phyloP scores from a whole-genome alignment of 1,140 invertebrate genomes.

The Mylabris phalerata region DNA sequence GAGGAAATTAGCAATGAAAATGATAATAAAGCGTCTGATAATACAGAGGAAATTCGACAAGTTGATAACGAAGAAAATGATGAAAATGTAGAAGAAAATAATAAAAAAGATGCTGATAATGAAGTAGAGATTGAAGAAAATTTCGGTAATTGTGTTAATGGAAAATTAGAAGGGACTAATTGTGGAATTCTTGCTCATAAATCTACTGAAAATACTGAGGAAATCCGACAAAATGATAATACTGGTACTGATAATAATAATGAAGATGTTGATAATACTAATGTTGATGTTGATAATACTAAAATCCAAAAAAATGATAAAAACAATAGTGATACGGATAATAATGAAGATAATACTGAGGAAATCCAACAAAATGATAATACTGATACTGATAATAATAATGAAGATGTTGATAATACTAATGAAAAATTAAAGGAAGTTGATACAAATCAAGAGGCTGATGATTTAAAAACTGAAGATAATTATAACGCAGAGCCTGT shows the following conservation, averaged over 20 bases:
- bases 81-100: not conserved
- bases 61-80: not conserved
- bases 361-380: not conserved
- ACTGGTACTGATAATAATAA: not conserved
- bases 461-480: no score
- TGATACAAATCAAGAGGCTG: no score
- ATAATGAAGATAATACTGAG: not conserved
- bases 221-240: not conserved
- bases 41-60: not conserved
- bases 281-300: no score
- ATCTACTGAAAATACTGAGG: not conserved
- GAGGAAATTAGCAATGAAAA: not conserved
- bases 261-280: not conserved
- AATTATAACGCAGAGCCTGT: no score
- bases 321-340: no score
- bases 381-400: not conserved
- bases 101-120: no score
- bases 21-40: not conserved
- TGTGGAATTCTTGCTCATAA: not conserved
- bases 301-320: no score
- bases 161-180: not conserved
- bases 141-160: not conserved
- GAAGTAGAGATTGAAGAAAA: not conserved
- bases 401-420: not conserved
- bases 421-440: no score